Base-by-base conservation (phyloP, 2,113 vertebrate species). In the Phoxinus phoxinus region DNA sequence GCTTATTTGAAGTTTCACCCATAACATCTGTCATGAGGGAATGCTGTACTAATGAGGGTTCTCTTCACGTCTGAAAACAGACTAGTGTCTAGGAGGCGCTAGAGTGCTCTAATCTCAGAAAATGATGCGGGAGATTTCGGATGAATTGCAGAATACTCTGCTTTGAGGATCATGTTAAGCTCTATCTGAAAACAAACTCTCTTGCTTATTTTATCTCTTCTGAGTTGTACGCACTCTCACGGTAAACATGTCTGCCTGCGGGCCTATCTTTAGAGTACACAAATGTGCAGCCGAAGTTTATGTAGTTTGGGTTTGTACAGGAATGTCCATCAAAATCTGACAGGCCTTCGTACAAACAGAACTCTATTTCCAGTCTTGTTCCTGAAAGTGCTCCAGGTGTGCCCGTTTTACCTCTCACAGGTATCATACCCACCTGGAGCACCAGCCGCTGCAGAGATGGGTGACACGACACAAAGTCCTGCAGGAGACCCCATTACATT, bases 391-490 rank as follows among this genome's bases (percentile, higher is more conserved):
- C 79, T 74, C 77, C n/a, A n/a, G 30, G 58, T 63, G 37, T 58
- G 69, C 72, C 81, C 78, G 59, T 82, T 27, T 86, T 41, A 72
- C 83, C 72, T 71, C 46, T 72, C 44, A 32, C 51, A 81, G 77
- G 82, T 59, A 63, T 86, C 71, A 88, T 44, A 67, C 72, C 82
- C 83, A 96, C 96, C 96, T 97, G 95, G 61, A 89, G 90, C 85
- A 93, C 93, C 86, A 94, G 91, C 87, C 35, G 88, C 87, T 94
- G 93, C 87, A 94, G 91, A 91, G 93, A 89, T 63, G 93, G 93
- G 46, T 93, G 93, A 85, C 94, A 92, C 83, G 91, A 89, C 91
- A 91, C 92, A 90, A 96, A 95, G 87, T 96, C 96, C 96, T 96
- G 92, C 89, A 73, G 87, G 87, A 90, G 81, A 90, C 21, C 84